Percentiles rank a stretch among this genome's conserved stretches.
Evolutionary conservation across 2,113 vertebrate genomes (phyloP).

Genomic region (Edolisoma coerulescens): DNA sequence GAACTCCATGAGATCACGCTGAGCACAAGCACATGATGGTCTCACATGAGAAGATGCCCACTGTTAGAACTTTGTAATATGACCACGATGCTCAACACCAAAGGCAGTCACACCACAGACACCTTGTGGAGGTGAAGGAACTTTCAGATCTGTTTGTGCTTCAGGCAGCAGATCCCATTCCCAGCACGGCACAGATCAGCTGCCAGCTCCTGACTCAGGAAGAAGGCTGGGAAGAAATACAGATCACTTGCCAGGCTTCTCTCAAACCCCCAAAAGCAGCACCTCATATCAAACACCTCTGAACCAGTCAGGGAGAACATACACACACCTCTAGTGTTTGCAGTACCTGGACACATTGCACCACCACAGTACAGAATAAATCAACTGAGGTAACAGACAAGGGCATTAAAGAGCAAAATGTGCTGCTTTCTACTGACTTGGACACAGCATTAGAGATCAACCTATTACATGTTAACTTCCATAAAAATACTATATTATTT

Average conservation of each 20-base stretch:
- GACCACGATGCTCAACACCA: rapidly evolving
- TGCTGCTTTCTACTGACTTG: not conserved
- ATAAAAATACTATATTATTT: not conserved
- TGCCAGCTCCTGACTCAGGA: not conserved
- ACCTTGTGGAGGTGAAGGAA: not conserved
- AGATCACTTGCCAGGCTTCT: not conserved
- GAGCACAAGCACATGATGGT: not conserved
- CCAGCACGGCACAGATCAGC: not conserved
- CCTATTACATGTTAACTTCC: not conserved
- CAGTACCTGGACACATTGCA: not conserved
- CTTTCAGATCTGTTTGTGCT: not conserved
- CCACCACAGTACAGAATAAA: not conserved
- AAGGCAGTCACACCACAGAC: not conserved
- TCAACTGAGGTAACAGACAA: not conserved
- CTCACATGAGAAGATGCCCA: not conserved
- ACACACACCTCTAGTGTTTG: not conserved
- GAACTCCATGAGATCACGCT: rapidly evolving
- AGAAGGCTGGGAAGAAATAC: not conserved
- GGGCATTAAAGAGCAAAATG: not conserved
- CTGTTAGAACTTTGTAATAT: rapidly evolving
- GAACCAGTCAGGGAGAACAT: not conserved
- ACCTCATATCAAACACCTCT: not conserved
- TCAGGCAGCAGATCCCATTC: not conserved
- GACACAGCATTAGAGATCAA: not conserved
- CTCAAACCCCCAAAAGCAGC: not conserved